Evolutionary conservation across 1,140 invertebrate genomes (phyloP), one percentile per base, ranked within the genome.

Genomic region (Pissodes strobi): DNA sequence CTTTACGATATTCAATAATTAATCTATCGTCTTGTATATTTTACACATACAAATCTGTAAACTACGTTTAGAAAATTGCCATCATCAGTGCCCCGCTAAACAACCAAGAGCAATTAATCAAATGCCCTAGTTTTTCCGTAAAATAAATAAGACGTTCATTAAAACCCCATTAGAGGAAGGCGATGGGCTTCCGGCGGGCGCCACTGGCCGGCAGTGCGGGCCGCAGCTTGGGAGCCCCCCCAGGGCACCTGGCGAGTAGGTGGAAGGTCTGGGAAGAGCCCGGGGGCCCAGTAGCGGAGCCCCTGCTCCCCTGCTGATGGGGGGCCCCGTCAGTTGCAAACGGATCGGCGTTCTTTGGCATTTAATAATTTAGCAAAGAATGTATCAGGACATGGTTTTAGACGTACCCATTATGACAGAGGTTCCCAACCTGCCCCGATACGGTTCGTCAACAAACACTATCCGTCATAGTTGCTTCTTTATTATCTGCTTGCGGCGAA

Each of bases 221-320:
- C 52, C 30, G 27, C 37, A 23, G 52, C 52, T 39, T 68, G 66
- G 61, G 66, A 68, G 66, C 59, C 53, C 66, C 66, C 66, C 41
- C 60, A 52, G 66, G 66, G 61, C 25, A 67, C 49, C 55, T 51
- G 38, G 23, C 23, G 53, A 59, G 60, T 64, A 64, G 66, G 61
- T 68, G 66, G 66, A 67, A 67, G 61, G 66, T 61, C 57, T 62
- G 66, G 66, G 62, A 68, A 68, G 66, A 62, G 60, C 60, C 61
- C 55, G 61, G 66, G 66, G 66, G 61, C 53, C 43, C 61, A 59
- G 66, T 68, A 68, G 66, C 66, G 66, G 57, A 57, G 57, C 57
- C 45, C 57, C 43, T 48, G 57, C 57, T 49, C 55, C 48, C 52
- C 52, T 41, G 52, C 52, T 51, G 59, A 51, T 51, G 45, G 51